phyloP scores from a whole-genome alignment of 2,113 vertebrate genomes.

The Melanostigma gelatinosum region DNA sequence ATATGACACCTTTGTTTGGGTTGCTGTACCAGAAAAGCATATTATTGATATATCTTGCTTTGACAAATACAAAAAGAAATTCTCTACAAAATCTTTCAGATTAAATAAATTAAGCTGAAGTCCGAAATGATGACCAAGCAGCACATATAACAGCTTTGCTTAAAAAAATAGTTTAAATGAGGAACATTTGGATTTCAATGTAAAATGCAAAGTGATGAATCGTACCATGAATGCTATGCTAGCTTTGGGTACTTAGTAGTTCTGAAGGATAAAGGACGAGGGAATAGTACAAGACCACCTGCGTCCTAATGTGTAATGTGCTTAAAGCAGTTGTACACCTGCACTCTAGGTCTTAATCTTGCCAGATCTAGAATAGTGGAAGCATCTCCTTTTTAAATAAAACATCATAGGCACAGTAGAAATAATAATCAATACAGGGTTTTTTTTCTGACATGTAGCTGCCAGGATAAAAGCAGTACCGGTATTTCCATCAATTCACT shows the following conservation, averaged over 20 bases:
- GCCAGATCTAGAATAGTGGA: not conserved
- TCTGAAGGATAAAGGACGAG: not conserved
- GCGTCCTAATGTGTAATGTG: not conserved
- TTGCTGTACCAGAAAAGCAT: not conserved
- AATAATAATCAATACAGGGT: not conserved
- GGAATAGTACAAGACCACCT: not conserved
- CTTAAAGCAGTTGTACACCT: not conserved
- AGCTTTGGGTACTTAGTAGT: not conserved
- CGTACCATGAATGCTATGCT: not conserved
- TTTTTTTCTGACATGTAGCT: not conserved
- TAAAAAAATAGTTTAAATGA: not conserved
- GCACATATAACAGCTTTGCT: not conserved
- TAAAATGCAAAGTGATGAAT: not conserved
- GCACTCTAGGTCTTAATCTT: not conserved
- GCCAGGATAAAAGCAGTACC: not conserved
- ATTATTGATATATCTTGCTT: not conserved
- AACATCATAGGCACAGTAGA: not conserved
- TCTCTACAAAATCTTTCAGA: not conserved
- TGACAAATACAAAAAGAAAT: not conserved
- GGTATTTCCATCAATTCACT: slow-evolving; percentile 15
- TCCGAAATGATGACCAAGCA: not conserved
- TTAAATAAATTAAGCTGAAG: not conserved
- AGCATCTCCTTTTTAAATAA: not conserved
- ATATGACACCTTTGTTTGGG: not conserved
- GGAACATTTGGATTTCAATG: not conserved